A percentile compares a stretch with the other conserved stretches of the same genome.
Evolutionary conservation across 2,113 vertebrate species (phyloP).

Genomic region (Rhodinocichla rosea): DNA sequence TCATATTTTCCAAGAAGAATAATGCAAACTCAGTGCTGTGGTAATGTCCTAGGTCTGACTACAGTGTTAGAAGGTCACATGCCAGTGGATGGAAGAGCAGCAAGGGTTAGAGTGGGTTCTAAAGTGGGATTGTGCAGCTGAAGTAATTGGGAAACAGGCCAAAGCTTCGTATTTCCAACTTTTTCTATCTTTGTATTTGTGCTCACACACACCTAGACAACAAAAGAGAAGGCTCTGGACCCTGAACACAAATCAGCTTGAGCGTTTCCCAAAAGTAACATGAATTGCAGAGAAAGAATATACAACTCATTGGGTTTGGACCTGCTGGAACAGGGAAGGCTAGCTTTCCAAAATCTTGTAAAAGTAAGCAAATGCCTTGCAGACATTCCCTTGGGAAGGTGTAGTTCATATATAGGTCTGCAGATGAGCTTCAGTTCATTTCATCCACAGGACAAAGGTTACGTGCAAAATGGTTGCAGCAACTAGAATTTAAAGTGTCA

Average conservation of each 20-base stretch:
- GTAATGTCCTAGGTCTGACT: background rate
- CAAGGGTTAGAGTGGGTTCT: background rate
- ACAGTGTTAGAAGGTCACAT: background rate
- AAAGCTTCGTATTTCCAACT: background rate
- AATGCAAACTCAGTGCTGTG: slow-evolving; percentile 4
- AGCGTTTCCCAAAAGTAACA: background rate
- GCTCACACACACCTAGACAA: background rate
- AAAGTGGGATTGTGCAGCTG: background rate
- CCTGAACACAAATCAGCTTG: background rate
- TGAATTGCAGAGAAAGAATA: background rate
- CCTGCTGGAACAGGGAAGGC: background rate
- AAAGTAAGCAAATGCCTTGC: background rate
- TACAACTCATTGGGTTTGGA: background rate
- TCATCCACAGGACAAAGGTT: background rate
- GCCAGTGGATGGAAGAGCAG: background rate
- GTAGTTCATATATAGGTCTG: background rate
- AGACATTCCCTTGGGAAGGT: background rate
- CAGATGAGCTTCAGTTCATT: background rate
- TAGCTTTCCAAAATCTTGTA: background rate
- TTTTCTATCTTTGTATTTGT: background rate
- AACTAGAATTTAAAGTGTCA: background rate
- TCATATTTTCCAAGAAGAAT: slow-evolving; percentile 48
- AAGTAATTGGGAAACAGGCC: background rate
- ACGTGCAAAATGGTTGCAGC: accelerated
- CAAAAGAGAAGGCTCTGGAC: background rate